Percentiles rank a stretch among this genome's conserved stretches.
phyloP scores from a whole-genome alignment of 2,797 vertebrate species.

The Neosalanx taihuensis region DNA sequence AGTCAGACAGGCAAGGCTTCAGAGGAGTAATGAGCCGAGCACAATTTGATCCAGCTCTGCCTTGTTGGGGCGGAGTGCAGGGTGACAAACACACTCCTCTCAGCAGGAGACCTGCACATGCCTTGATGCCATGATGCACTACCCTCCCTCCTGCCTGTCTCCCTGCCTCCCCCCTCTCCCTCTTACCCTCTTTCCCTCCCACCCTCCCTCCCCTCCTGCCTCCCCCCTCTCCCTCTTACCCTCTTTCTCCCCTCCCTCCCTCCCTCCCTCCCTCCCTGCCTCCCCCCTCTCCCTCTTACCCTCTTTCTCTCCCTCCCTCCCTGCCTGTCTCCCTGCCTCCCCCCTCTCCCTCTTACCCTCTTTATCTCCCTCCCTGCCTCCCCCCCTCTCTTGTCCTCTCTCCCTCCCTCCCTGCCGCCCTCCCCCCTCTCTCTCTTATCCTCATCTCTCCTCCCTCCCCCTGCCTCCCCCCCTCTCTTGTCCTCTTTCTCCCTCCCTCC shows the following conservation, averaged over 20 bases:
- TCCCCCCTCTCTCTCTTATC: neutral
- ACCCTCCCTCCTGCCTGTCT: constrained; percentile 36
- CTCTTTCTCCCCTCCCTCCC: constrained; percentile 7
- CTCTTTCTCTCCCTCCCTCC: too few species aligned
- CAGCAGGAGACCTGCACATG: constrained; percentile 53
- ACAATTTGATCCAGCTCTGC: constrained; percentile 74
- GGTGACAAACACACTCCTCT: constrained; percentile 56
- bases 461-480: too few species aligned
- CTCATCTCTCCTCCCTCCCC: neutral
- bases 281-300: too few species aligned
- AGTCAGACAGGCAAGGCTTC: constrained; percentile 70
- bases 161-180: neutral
- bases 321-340: neutral
- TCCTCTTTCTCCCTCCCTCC: too few species aligned
- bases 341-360: neutral
- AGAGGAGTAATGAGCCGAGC: constrained; percentile 70
- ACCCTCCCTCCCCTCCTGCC: neutral
- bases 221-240: neutral
- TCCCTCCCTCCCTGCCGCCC: neutral
- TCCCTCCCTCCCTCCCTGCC: neutral
- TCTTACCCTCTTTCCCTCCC: neutral
- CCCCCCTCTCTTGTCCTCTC: constrained; percentile 5
- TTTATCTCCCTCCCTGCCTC: neutral
- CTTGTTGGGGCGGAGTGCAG: constrained; percentile 66
- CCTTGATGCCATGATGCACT: constrained; percentile 50